phyloP scores from a whole-genome alignment of 2,797 vertebrate species.

The Mus spretus region DNA sequence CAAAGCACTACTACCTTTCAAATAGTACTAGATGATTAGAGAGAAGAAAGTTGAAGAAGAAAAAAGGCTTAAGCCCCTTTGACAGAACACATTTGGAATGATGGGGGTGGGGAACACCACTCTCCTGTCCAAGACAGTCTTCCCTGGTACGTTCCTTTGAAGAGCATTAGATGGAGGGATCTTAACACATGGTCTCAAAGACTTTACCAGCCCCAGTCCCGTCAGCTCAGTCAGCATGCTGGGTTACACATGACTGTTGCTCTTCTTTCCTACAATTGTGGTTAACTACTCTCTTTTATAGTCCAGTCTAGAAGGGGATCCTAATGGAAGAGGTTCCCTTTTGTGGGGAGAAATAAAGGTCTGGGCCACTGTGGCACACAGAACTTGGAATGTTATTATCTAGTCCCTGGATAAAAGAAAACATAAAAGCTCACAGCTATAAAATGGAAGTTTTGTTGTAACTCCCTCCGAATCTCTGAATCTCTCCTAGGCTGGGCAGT shows the following conservation, averaged over 20 bases:
- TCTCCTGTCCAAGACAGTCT: not conserved
- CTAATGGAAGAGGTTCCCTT: not conserved
- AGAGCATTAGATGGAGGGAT: not conserved
- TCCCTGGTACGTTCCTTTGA: not conserved
- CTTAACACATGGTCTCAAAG: not conserved
- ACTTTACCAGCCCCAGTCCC: not conserved
- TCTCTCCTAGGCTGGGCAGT: not conserved
- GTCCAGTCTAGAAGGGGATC: not conserved
- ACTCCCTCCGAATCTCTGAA: not conserved
- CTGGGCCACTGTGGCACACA: not conserved
- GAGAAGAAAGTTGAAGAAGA: not conserved
- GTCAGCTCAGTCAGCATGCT: not conserved
- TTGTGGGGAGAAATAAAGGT: not conserved
- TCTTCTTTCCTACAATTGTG: not conserved
- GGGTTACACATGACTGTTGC: not conserved
- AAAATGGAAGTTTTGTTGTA: not conserved
- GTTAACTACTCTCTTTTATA: not conserved
- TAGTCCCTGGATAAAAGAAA: not conserved
- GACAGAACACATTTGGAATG: not conserved
- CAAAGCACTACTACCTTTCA: not conserved
- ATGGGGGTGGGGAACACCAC: fast-evolving
- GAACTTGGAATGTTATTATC: not conserved
- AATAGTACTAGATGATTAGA: not conserved
- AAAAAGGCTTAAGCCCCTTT: not conserved
- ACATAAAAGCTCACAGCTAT: not conserved